A percentile compares a stretch with the other conserved stretches of the same genome.
Conservation (phyloP, 2,113 vertebrate genomes). For the Motacilla tschutschensis region DNA sequence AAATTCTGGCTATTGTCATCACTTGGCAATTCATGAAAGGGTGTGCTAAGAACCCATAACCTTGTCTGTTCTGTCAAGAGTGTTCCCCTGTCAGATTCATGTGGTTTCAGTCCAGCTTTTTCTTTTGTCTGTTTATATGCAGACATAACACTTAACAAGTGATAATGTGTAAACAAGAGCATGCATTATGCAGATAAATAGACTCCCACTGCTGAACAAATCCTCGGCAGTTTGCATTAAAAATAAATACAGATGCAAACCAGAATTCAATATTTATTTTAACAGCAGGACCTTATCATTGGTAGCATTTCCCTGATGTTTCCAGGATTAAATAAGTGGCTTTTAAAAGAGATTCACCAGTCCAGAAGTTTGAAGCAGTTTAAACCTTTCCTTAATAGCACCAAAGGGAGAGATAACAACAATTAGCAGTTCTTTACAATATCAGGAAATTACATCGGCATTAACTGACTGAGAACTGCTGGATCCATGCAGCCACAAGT, state of each 20-base stretch:
- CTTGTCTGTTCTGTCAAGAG: conserved; percentile 5
- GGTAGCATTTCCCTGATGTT: conserved; percentile 51
- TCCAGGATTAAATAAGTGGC: conserved; percentile 46
- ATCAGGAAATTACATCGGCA: conserved; percentile 43
- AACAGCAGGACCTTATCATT: conserved; percentile 58
- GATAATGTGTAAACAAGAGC: conserved; percentile 59
- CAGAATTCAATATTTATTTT: conserved; percentile 62
- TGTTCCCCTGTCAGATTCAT: neutral
- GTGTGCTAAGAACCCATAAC: conserved; percentile 11
- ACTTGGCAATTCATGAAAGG: conserved; percentile 43
- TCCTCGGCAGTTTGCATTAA: conserved; percentile 53
- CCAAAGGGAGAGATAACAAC: conserved; percentile 22
- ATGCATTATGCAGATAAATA: conserved; percentile 62
- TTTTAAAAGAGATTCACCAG: conserved; percentile 59
- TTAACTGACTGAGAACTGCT: conserved; percentile 4
- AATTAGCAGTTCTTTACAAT: conserved; percentile 22
- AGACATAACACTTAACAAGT: conserved; percentile 43
- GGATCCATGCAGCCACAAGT: neutral
- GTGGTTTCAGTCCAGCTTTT: neutral
- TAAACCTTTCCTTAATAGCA: conserved; percentile 33
- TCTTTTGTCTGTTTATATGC: conserved; percentile 39
- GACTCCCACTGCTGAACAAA: conserved; percentile 50
- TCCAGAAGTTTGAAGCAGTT: conserved; percentile 34
- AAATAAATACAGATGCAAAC: conserved; percentile 60
- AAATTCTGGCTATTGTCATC: conserved; percentile 30